These are phyloP conservation scores for Antennarius striatus DNA, from an alignment of 2,113 vertebrate genomes.

Conservation along the genomic window DNA sequence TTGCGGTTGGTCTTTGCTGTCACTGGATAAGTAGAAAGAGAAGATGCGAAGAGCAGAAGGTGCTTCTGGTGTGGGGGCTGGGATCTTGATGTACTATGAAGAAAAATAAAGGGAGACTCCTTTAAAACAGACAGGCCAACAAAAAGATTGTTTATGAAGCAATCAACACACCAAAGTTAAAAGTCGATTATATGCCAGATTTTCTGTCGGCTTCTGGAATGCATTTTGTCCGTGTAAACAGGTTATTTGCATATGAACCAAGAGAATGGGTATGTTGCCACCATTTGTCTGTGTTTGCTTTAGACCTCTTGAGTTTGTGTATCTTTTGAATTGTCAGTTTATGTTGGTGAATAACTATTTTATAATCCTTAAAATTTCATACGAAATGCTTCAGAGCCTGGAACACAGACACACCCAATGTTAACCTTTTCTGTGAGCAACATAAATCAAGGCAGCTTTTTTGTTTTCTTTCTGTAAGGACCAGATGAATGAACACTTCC, in stretches of 20 bases:
- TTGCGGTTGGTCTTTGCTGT: slow-evolving; percentile 82
- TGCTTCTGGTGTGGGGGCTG: slow-evolving; percentile 68
- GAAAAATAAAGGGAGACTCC: slow-evolving; percentile 10
- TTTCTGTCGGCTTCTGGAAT: no score
- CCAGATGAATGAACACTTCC: background rate
- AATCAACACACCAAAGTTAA: no score
- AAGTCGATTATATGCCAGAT: no score
- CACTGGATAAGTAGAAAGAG: slow-evolving; percentile 85
- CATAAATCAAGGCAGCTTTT: slow-evolving; percentile 37
- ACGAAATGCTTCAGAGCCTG: no score
- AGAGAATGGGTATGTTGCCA: no score
- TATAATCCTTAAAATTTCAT: no score
- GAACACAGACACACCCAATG: background rate
- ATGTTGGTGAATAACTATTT: no score
- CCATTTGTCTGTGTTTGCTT: no score
- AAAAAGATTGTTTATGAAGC: background rate
- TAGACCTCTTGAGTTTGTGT: no score
- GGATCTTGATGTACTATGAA: slow-evolving; percentile 84
- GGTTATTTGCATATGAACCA: no score
- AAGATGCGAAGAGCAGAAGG: slow-evolving; percentile 79
- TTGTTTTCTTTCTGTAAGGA: slow-evolving; percentile 9
- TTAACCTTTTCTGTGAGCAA: slow-evolving; percentile 25
- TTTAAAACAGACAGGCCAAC: background rate
- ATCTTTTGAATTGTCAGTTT: no score
- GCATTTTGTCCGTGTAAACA: no score